Base-by-base conservation (phyloP, 2,113 vertebrate genomes). In the Microcebus jonahi region DNA sequence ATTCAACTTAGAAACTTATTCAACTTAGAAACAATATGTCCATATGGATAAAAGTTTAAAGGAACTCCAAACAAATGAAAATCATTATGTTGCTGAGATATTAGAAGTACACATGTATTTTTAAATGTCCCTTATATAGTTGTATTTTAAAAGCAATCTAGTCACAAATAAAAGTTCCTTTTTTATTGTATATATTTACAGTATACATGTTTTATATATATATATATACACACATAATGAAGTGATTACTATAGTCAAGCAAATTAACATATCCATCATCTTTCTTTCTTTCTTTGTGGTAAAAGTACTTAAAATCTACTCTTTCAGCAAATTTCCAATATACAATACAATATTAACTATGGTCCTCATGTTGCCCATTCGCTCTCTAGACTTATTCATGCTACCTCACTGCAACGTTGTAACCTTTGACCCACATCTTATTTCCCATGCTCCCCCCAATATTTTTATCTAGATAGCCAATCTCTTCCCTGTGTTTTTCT, bases 61-160 rank as follows among this genome's bases (percentile, higher is more conserved):
- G 61, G 42, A 86, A 67, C 39, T 73, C 14, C 75, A 94, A 83
- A 88, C 13, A 63, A 91, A 75, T 50, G 36, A 73, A 93, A 81
- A 95, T 63, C 79, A 76, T 42, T 20, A 53, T 81, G 42, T 45
- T 59, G 9, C 53, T 90, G 61, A 61, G 59, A 65, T 71, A 96
- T 0, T 42, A 23, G 82, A 67, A 68, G 73, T 45, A 25, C 17
- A 57, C 34, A 36, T 42, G 5, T 39, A 94, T 65, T 92, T 95
- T 50, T 53, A 65, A 89, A 70, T 76, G 82, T 55, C 36, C 31
- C 48, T 55, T 34, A 25, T 61, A 23, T 65, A 90, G 23, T 81
- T 7, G 31, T 48, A 76, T 92, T 84, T 94, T 89, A 59, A 96
- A 84, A 93, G n/a, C 70, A 95, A 3, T 85, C 96, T 36, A 65